Percentiles rank a stretch among this genome's conserved stretches.
Evolutionary conservation across 2,797 vertebrate genomes (phyloP).

Genomic region (Cryptoprocta ferox): DNA sequence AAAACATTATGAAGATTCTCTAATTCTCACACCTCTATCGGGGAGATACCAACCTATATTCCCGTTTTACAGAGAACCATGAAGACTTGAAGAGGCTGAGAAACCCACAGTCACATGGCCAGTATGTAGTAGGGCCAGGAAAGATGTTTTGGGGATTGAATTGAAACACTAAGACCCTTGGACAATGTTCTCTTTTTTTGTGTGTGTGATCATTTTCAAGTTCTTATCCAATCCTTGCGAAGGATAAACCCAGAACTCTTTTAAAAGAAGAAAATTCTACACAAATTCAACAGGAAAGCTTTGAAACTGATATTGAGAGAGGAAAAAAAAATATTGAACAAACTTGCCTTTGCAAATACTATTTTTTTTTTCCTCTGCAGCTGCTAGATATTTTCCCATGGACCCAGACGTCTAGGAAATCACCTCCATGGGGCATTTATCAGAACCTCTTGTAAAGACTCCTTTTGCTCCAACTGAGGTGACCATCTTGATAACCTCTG

Average conservation of each 20-base stretch:
- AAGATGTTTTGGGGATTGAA: neutral
- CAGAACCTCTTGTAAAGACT: neutral
- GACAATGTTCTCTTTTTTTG: no score
- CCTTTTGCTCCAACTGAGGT: neutral
- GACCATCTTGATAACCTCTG: neutral
- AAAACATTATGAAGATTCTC: neutral
- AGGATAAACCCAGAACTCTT: neutral
- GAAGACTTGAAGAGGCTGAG: neutral
- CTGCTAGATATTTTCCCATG: neutral
- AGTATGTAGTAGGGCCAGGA: neutral
- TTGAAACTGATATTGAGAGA: neutral
- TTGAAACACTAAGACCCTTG: neutral
- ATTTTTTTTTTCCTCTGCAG: neutral
- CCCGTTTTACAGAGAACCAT: neutral
- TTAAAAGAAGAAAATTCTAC: constrained; percentile 4
- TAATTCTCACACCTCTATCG: neutral
- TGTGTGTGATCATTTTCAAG: constrained; percentile 3
- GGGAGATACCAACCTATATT: neutral
- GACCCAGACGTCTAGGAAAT: neutral
- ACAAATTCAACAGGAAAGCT: neutral
- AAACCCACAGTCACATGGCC: neutral
- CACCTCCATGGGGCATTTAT: neutral
- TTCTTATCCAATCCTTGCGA: constrained; percentile 17
- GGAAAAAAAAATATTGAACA: neutral
- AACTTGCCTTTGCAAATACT: neutral